These are phyloP conservation scores for Xiphophorus maculatus DNA, from an alignment of 2,113 vertebrate genomes.

Conservation along the genomic window DNA sequence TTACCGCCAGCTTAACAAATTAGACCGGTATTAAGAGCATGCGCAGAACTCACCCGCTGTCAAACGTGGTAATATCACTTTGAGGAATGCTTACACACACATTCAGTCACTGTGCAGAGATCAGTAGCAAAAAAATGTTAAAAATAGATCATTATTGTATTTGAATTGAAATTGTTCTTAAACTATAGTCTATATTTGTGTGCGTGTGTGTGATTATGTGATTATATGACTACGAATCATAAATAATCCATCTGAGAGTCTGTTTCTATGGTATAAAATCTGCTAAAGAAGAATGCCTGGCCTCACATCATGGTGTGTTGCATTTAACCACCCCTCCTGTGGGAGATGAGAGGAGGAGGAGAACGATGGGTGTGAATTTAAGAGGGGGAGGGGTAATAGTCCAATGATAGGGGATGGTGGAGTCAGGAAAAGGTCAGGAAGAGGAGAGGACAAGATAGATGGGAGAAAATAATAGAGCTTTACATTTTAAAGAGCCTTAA, in stretches of 20 bases:
- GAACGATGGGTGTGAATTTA: slow-evolving; percentile 4
- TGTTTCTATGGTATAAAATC: not conserved
- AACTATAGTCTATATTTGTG: too few relatives aligned
- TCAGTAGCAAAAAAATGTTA: not conserved
- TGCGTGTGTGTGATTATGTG: not conserved
- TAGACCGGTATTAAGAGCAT: slow-evolving; percentile 58
- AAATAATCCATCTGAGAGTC: slow-evolving; percentile 27
- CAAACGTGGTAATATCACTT: slow-evolving; percentile 28
- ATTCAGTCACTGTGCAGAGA: not conserved
- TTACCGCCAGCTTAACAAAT: not conserved
- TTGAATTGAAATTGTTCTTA: too few relatives aligned
- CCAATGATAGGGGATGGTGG: too few relatives aligned
- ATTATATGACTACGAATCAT: slow-evolving; percentile 6
- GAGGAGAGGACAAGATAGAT: slow-evolving; percentile 19
- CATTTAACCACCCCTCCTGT: slow-evolving; percentile 6
- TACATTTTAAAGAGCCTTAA: not conserved
- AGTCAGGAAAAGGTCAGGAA: slow-evolving; percentile 32
- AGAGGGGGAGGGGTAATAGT: slow-evolving; percentile 8
- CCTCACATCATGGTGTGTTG: slow-evolving; percentile 27
- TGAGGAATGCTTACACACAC: slow-evolving; percentile 15
- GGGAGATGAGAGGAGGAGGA: slow-evolving; percentile 26
- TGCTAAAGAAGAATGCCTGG: slow-evolving; percentile 21
- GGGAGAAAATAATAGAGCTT: not conserved
- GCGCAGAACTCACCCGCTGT: slow-evolving; percentile 60
- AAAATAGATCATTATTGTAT: too few relatives aligned